Evolutionary conservation across 2,888 invertebrate genomes (phyloP), one percentile per base, ranked within the genome.

Genomic region (Amphipoea lucens): DNA sequence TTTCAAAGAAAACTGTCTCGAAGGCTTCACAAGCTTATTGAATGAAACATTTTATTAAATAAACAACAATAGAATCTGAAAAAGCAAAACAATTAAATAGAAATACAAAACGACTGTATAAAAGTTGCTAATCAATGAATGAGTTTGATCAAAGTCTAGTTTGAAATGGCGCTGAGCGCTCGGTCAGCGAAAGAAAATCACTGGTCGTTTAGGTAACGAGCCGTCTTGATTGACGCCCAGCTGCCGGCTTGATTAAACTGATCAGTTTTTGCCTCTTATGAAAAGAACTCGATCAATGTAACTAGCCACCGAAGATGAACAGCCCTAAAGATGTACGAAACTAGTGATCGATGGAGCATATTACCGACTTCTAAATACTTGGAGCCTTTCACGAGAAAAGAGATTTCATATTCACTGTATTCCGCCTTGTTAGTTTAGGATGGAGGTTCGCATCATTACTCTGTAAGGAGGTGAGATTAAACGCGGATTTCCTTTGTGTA

Each of bases 181-280:
- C 94, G 95, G 96, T 96, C 96, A 96, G 96, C 95, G 91, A 92
- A 94, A 93, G 94, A 93, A 96, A 95, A 96, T 96, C 94, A 93
- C 95, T 88, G 89, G 93, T 95, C 96, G 95, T 96, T 96, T 92
- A 92, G 91, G 92, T 96, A 96, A 96, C 96, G 96, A 96, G 94
- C 91, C 89, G 87, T 88, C 89, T 94, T 95, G 96, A 96, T 95
- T 96, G 96, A 96, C 95, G 94, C 94, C 90, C 92, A 88, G 87
- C 88, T 89, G 91, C 91, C 91, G 90, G 89, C 94, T 93, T 96
- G 96, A 96, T 96, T 96, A 95, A 95, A 95, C 94, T 95, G 95
- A 96, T 95, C 95, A 94, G 94, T 96, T 96, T 95, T 95, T 94
- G 93, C 94, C 93, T 91, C 93, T 94, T 94, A 95, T 94, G 93